These are phyloP conservation scores for Spermophilus dauricus DNA, from an alignment of 2,113 vertebrate genomes.

Conservation along the genomic window DNA sequence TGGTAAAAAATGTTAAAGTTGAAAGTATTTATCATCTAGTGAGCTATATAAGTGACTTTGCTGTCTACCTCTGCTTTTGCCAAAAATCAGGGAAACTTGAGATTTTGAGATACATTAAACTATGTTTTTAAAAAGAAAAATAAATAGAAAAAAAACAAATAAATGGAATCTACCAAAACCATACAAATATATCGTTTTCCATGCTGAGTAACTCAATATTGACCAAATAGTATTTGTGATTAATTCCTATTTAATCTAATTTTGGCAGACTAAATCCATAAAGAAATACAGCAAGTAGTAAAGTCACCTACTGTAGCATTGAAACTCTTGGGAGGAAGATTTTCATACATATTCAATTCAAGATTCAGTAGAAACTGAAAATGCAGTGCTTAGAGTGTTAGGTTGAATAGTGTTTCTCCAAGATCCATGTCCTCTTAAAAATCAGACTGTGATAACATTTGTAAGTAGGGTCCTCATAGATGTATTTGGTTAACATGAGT, in stretches of 20 bases:
- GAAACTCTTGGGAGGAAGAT: not conserved
- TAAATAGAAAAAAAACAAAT: not conserved
- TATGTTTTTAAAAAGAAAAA: not conserved
- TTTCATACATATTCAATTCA: not conserved
- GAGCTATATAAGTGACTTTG: not conserved
- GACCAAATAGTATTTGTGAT: not conserved
- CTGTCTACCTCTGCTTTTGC: not conserved
- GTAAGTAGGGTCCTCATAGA: not conserved
- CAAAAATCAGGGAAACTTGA: not conserved
- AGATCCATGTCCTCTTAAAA: not conserved
- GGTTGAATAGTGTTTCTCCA: not conserved
- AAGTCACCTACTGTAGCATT: not conserved
- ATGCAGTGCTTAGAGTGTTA: fast-evolving
- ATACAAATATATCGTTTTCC: not conserved
- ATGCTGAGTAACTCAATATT: not conserved
- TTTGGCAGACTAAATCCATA: not conserved
- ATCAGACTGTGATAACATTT: not conserved
- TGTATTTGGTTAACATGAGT: not conserved
- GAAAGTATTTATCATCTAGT: not conserved
- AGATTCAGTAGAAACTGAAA: not conserved
- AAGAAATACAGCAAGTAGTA: not conserved
- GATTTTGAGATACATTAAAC: not conserved
- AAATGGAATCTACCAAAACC: not conserved
- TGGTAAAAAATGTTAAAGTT: not conserved
- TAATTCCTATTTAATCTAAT: not conserved